phyloP scores from a whole-genome alignment of 2,113 vertebrate genomes.

The Hippocampus guttulatus region DNA sequence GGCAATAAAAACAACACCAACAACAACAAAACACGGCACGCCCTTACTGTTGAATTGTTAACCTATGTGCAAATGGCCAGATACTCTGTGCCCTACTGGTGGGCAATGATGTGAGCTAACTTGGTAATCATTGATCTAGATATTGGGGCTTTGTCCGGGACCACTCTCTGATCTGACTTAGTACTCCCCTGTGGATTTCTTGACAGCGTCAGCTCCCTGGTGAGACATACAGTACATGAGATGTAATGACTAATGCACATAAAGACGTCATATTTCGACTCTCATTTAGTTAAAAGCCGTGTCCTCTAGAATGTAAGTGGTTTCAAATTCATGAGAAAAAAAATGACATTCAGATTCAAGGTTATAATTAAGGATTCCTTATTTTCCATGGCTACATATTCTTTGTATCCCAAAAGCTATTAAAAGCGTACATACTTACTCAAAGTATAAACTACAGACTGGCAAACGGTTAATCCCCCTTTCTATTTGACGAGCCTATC shows the following conservation, averaged over 20 bases:
- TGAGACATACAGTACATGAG: slow-evolving; percentile 34
- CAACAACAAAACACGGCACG: slow-evolving; percentile 30
- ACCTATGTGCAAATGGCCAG: slow-evolving; percentile 55
- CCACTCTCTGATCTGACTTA: slow-evolving; percentile 60
- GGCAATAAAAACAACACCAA: slow-evolving; percentile 35
- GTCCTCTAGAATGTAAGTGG: background rate
- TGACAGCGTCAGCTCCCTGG: slow-evolving; percentile 55
- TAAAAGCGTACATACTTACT: background rate
- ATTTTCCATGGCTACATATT: background rate
- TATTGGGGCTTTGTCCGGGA: slow-evolving; percentile 60
- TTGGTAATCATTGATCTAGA: slow-evolving; percentile 69
- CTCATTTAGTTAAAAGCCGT: slow-evolving; percentile 16
- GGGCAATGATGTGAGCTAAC: slow-evolving; percentile 65
- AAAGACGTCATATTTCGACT: slow-evolving; percentile 25
- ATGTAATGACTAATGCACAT: slow-evolving; percentile 48
- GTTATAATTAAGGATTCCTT: background rate
- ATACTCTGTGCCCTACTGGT: slow-evolving; percentile 46
- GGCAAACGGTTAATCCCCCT: background rate
- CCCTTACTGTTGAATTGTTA: slow-evolving; percentile 57
- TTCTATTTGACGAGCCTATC: slow-evolving; percentile 7
- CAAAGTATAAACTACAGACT: background rate
- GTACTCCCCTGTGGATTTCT: slow-evolving; percentile 54
- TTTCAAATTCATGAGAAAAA: background rate
- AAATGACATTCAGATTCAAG: slow-evolving; percentile 4
- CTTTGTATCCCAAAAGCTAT: slow-evolving; percentile 22